Evolutionary conservation across 2,797 vertebrate species (phyloP), one percentile per base, ranked within the genome.

Genomic region (Rhinophrynus dorsalis): DNA sequence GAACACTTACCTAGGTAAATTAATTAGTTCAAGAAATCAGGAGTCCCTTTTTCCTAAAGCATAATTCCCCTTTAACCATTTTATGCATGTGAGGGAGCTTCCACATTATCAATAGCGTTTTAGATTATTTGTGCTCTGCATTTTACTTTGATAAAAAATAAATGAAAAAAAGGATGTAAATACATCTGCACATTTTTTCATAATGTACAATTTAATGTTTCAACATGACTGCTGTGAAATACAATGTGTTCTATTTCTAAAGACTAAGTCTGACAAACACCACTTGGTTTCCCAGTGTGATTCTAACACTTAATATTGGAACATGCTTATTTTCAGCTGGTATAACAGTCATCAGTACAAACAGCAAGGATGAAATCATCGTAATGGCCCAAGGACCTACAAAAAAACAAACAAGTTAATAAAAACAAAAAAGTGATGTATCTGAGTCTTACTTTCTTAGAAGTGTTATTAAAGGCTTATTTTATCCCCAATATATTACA

Each of bases 271-370:
- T 72, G 32, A 51, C 7, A 40, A 42, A 29, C 23, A 26, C 18
- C 21, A 10, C 68, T 57, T 50, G 51, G 17, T 57, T 5, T 38
- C 51, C 5, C 60, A 26, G 42, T 30, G 32, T 64, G 68, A 57
- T 40, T 23, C 32, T 56, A 57, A 56, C 51, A 57, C 40, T 35
- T 47, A 38, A 38, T 71, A 71, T 50, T 17, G 51, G 24, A 63
- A 47, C 42, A 55, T 57, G 50, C 13, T 57, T 64, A 71, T 71
- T 48, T 55, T 29, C 32, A 48, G 42, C 30, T 58, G 42, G 33
- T n/a, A 50, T 30, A 7, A 26, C 8, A n/a, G 11, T 20, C 47
- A 51, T 37, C 12, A 50, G 5, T 17, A 30, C 15, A 35, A 18
- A 45, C 37, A 44, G 47, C 5, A 47, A 18, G 27, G 2, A 11